These are phyloP conservation scores for Megalopta genalis DNA, from an alignment of 1,140 invertebrate genomes.

Conservation along the genomic window DNA sequence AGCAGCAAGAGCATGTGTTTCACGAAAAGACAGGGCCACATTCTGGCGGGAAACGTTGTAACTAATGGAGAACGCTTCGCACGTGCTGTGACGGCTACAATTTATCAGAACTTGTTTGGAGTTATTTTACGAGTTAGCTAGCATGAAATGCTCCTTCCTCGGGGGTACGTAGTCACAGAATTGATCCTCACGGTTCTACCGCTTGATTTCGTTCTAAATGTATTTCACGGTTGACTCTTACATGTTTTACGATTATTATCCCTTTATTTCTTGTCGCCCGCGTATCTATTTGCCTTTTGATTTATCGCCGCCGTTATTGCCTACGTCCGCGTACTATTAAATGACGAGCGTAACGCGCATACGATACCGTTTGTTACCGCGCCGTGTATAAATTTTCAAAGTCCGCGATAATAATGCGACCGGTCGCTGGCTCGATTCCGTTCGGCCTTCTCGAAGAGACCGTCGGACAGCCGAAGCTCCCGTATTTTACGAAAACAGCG, in stretches of 20 bases:
- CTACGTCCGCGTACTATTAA: constrained; percentile 17
- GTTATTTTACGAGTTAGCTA: constrained; percentile 64
- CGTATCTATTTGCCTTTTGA: constrained; percentile 37
- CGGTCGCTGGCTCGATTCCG: not conserved
- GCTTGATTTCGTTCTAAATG: constrained; percentile 44
- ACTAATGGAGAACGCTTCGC: constrained; percentile 63
- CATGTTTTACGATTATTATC: constrained; percentile 48
- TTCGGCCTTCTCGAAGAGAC: not conserved
- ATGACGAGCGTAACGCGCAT: constrained; percentile 13
- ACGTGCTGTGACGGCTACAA: constrained; percentile 65
- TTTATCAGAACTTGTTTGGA: constrained; percentile 66
- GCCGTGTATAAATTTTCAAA: constrained; percentile 5
- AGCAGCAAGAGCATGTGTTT: constrained; percentile 54
- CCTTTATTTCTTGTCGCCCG: constrained; percentile 28
- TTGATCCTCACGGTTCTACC: constrained; percentile 37
- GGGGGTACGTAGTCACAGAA: constrained; percentile 30
- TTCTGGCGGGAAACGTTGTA: constrained; percentile 56
- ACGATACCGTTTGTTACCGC: not conserved
- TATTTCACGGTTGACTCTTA: constrained; percentile 45
- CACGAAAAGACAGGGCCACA: constrained; percentile 61
- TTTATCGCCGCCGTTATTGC: constrained; percentile 29
- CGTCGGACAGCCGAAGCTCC: not conserved
- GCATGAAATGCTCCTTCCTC: constrained; percentile 54
- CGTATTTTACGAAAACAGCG: not conserved
- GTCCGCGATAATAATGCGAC: not conserved